phyloP scores from a whole-genome alignment of 2,797 vertebrate species.

The Mormyrops boulengeri region DNA sequence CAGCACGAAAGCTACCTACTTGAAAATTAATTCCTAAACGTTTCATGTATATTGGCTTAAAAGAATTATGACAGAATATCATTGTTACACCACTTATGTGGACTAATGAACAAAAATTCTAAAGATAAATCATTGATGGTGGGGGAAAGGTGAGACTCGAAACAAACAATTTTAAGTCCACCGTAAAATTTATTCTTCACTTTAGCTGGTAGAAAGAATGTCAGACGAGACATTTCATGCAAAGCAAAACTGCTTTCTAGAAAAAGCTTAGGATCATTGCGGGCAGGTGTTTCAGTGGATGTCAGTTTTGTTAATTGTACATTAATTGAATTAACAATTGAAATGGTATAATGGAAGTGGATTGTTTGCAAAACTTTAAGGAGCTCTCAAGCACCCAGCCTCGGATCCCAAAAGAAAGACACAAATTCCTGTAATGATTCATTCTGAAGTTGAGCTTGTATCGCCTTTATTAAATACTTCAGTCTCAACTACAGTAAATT shows the following conservation, averaged over 20 bases:
- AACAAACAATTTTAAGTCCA: background rate
- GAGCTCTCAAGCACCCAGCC: background rate
- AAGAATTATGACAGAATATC: background rate
- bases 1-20: background rate
- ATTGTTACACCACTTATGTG: background rate
- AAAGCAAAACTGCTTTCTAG: background rate
- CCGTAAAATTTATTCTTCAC: background rate
- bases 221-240: background rate
- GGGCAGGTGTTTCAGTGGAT: background rate
- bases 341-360: background rate
- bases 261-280: background rate
- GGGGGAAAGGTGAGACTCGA: background rate
- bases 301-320: background rate
- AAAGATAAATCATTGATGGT: background rate
- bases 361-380: background rate
- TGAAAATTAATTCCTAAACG: background rate
- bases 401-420: background rate
- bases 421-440: background rate
- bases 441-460: conserved; percentile 41
- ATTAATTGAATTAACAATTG: background rate
- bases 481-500: conserved; percentile 65
- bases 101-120: background rate
- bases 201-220: background rate
- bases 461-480: conserved; percentile 70
- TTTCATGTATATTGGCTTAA: background rate